A percentile compares a stretch with the other conserved stretches of the same genome.
These are phyloP conservation scores for Phrynocephalus forsythii DNA, from an alignment of 2,797 vertebrate species.

Conservation along the genomic window DNA sequence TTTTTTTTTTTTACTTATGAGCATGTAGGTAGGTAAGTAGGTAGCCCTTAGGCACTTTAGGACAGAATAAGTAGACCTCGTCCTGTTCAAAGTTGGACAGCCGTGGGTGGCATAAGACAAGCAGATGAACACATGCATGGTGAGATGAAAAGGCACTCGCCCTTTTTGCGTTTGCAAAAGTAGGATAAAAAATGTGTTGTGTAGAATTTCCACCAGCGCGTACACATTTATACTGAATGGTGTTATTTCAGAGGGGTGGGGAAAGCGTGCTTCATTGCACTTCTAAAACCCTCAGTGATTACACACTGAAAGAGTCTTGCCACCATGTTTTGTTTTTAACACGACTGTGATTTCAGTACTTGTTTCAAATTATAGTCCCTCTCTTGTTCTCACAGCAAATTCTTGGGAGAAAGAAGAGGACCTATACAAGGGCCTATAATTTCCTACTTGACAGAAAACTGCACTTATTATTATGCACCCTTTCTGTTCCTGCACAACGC, in stretches of 20 bases:
- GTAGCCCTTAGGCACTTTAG: no score
- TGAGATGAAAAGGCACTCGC: no score
- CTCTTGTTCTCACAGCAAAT: background rate
- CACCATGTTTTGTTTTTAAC: background rate
- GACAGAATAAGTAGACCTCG: no score
- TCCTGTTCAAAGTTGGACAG: no score
- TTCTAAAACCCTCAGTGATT: background rate
- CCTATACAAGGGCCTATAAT: conserved; percentile 7
- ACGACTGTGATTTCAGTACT: background rate
- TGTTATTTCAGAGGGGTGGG: background rate
- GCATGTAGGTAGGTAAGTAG: no score
- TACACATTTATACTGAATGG: background rate
- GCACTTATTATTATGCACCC: background rate
- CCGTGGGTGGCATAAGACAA: no score
- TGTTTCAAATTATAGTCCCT: conserved; percentile 7
- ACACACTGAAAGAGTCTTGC: background rate
- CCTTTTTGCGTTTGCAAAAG: no score
- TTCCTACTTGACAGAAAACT: background rate
- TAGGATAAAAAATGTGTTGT: background rate
- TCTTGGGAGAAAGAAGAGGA: background rate
- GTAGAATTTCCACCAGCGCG: no score
- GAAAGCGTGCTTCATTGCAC: background rate
- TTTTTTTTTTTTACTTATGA: no score
- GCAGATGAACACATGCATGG: no score
- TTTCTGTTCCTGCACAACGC: background rate